These are phyloP conservation scores for Siniperca undulata DNA, from an alignment of 2,797 vertebrate genomes.

Conservation along the genomic window DNA sequence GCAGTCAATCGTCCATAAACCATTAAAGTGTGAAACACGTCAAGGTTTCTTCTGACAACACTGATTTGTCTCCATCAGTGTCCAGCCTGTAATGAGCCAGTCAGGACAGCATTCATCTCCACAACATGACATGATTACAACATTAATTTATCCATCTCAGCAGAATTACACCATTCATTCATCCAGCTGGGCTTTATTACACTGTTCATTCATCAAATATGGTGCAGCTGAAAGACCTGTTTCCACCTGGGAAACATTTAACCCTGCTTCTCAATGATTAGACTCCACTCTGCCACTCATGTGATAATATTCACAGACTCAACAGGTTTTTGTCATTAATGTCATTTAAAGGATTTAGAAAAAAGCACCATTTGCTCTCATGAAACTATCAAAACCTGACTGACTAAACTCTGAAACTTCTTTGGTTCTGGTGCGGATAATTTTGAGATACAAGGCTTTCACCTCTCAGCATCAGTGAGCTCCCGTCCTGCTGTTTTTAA, in stretches of 20 bases:
- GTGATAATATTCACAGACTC: background rate
- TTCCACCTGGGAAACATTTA: conserved; percentile 34
- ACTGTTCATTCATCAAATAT: conserved; percentile 48
- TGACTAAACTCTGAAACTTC: background rate
- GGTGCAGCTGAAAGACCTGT: conserved; percentile 33
- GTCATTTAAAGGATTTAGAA: conserved; percentile 10
- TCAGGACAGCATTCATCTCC: conserved; percentile 49
- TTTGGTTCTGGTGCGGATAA: conserved; percentile 21
- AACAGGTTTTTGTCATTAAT: conserved; percentile 1
- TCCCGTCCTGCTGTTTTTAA: conserved; percentile 19
- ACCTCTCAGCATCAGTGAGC: conserved; percentile 14
- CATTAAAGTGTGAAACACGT: conserved; percentile 14
- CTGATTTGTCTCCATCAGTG: conserved; percentile 38
- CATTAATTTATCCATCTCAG: conserved; percentile 32
- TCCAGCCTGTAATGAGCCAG: conserved; percentile 33
- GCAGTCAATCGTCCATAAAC: conserved; percentile 15
- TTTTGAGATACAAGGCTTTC: conserved; percentile 3
- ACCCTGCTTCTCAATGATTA: conserved; percentile 21
- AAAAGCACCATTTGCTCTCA: background rate
- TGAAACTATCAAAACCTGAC: conserved; percentile 5
- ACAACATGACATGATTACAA: conserved; percentile 37
- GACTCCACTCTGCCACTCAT: conserved; percentile 4
- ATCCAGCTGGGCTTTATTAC: conserved; percentile 47
- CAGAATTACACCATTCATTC: conserved; percentile 35
- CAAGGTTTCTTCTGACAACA: conserved; percentile 33